Evolutionary conservation across 1,140 invertebrate species (phyloP).

Genomic region (Idris sp.): DNA sequence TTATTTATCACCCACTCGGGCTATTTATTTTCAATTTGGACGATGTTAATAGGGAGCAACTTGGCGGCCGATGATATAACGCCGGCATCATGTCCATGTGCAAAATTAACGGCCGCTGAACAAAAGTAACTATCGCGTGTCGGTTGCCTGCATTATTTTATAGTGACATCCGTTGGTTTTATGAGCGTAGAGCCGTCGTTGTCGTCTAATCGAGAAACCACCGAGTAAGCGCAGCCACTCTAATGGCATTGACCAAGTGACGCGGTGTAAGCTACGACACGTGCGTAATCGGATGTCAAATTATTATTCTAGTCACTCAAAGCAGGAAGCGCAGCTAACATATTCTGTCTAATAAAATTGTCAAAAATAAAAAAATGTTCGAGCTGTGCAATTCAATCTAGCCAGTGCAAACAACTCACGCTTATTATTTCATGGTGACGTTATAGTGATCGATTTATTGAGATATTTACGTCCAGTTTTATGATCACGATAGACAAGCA

Average conservation of each 20-base stretch:
- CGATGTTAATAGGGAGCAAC: conserved; percentile 44
- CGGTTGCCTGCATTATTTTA: conserved; percentile 71
- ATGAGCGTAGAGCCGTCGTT: conserved; percentile 61
- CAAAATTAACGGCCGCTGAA: conserved; percentile 72
- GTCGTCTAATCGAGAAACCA: conserved; percentile 58
- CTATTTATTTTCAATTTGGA: conserved; percentile 52
- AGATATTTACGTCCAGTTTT: conserved; percentile 9
- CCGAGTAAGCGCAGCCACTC: conserved; percentile 51
- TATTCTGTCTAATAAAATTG: conserved; percentile 39
- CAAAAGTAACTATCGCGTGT: conserved; percentile 65
- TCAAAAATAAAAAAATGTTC: conserved; percentile 43
- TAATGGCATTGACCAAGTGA: conserved; percentile 64
- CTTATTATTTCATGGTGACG: conserved; percentile 33
- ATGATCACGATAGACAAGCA: not conserved
- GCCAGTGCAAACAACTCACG: conserved; percentile 8
- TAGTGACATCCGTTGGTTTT: conserved; percentile 70
- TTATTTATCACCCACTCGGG: conserved; percentile 31
- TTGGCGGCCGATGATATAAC: conserved; percentile 57
- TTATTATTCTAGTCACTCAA: conserved; percentile 52
- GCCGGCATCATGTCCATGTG: conserved; percentile 38
- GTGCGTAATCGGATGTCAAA: conserved; percentile 56
- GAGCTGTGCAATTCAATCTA: conserved; percentile 30
- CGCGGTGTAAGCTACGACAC: conserved; percentile 49
- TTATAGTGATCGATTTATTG: conserved; percentile 34
- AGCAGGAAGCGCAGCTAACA: conserved; percentile 44